Evolutionary conservation across 2,113 vertebrate genomes (phyloP).

Genomic region (Trematocara marginatum): DNA sequence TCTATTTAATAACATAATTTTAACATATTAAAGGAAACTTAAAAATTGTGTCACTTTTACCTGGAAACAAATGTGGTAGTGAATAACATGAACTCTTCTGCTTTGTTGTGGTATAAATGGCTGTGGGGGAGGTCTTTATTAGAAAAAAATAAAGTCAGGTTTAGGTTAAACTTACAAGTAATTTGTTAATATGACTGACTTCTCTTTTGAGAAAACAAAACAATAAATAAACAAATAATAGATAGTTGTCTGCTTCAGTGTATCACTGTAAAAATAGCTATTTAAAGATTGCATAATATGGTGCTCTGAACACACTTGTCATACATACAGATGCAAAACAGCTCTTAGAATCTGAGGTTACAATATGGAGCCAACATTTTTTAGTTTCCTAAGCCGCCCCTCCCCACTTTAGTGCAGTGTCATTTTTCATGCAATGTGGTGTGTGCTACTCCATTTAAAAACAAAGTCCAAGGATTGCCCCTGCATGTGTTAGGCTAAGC

Average conservation of each 20-base stretch:
- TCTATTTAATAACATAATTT: not conserved
- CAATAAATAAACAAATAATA: not conserved
- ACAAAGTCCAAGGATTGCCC: not conserved
- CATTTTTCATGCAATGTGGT: not conserved
- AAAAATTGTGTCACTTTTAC: not conserved
- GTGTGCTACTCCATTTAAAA: not conserved
- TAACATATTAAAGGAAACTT: not conserved
- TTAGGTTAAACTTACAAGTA: not conserved
- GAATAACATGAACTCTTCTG: not conserved
- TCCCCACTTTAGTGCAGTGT: not conserved
- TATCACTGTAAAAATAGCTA: not conserved
- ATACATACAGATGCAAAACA: not conserved
- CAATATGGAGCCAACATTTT: not conserved
- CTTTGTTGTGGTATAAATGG: not conserved
- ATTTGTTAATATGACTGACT: not conserved
- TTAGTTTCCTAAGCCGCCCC: not conserved
- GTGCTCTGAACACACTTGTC: not conserved
- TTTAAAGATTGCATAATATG: not conserved
- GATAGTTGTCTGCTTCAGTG: not conserved
- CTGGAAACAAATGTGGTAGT: not conserved
- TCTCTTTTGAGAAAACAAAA: not conserved
- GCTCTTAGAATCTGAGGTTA: not conserved
- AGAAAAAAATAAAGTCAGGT: not conserved
- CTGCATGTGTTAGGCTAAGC: not conserved
- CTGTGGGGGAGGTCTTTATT: not conserved